Base-by-base conservation (phyloP, 2,888 invertebrate genomes). In the Hoplodrina ambigua region DNA sequence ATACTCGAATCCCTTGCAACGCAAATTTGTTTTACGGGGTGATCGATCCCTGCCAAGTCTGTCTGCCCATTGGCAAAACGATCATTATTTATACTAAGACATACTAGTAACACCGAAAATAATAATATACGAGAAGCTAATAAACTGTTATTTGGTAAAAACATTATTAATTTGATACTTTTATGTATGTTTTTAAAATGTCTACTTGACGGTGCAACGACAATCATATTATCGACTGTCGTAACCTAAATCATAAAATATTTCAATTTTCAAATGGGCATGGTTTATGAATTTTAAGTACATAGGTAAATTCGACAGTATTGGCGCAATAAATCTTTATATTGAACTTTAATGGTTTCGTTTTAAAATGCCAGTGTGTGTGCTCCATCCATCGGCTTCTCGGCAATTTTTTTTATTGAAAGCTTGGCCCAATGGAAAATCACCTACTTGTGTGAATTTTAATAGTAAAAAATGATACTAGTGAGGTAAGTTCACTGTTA, bases 191-290 rank as follows among this genome's bases (percentile, higher is more conserved):
- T 44, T 20, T 15, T n/a, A n/a, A 55, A 58, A 58, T 52, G 25
- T 25, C 11, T 13, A 30, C 15, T 20, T n/a, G 15, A 6, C 0
- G 5, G n/a, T 37, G 19, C 37, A n/a, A 61, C 20, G 41, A n/a
- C 30, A 52, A 19, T 1, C 2, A 56, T 75, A 49, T 65, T 60
- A 80, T 75, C 15, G 25, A 19, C 41, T 7, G 17, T 41, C 37
- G 46, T 72, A 56, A 61, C 3, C 17, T 8, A 52, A 65, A 11
- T 30, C 20, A 33, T 80, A 60, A 75, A 79, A 62, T 62, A 52
- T 11, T 33, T 50, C 4, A 17, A 15, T 52, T 55, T 52, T 25
- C 13, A 19, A 30, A 30, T 46, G 11, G 46, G 17, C 17, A 46
- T 17, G 46, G 17, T 46, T 46, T 46, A 46, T 46, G 15, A 11